Base-by-base conservation (phyloP, 2,888 invertebrate genomes). In the Sinopyrophorus schimmeli region DNA sequence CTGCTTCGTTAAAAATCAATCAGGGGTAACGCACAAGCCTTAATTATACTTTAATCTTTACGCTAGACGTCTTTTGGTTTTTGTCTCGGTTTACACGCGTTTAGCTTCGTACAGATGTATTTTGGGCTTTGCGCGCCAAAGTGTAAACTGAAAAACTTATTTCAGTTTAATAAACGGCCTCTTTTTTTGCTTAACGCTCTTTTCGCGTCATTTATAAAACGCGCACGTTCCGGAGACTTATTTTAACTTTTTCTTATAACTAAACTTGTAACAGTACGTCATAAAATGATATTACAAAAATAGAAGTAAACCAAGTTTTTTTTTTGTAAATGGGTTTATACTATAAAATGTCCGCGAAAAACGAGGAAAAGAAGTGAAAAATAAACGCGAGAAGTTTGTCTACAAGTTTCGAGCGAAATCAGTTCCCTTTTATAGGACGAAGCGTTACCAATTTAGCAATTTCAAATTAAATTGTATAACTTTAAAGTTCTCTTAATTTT, bases 1-100 rank as follows among this genome's bases (percentile, higher is more conserved):
- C 35, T 37, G 27, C 27, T 44, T 37, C 44, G 37, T 44, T 44
- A 37, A 37, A 44, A 18, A 3, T 21, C 20, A 44, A 44, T 44
- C 28, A 37, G 28, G 20, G 21, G 18, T 14, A 17, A 20, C 15
- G 24, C 16, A 24, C 24, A 31, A 41, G 38, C 18, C 17, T 28
- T 39, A 39, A 39, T 28, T 39, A 28, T 20, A 18, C 20, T 39
- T 39, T 39, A 26, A 39, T 39, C 39, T 39, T 28, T 12, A 39
- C 39, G 9, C 23, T 17, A 16, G 20, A 24, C 11, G 14, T 6
- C 11, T 15, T 23, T 35, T 26, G 15, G 23, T 37, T 24, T 3
- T 37, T 15, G 16, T 15, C n/a, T 18, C 2, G 7, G 10, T 31
- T 31, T 18, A 5, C 31, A 14, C 18, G 17, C 18, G 7, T 4